Conservation (phyloP, 2,113 vertebrate species). For the Spermophilus dauricus region DNA sequence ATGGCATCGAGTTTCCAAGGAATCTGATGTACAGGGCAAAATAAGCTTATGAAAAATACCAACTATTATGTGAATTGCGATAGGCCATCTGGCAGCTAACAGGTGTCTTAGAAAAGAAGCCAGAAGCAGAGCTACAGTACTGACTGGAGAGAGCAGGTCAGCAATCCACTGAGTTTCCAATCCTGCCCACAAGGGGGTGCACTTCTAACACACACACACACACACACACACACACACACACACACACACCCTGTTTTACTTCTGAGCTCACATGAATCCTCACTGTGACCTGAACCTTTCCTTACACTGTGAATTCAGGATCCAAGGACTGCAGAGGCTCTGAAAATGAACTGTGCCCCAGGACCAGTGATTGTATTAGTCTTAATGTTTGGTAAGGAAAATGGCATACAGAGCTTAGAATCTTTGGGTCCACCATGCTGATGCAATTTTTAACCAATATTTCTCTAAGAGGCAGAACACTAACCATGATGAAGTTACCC, state of each 20-base stretch:
- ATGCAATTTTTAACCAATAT: neutral
- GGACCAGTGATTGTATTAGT: neutral
- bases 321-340: no score
- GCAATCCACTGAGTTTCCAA: neutral
- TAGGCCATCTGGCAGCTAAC: neutral
- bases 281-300: neutral
- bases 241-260: neutral
- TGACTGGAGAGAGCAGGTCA: neutral
- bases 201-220: neutral
- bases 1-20: neutral
- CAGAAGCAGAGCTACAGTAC: neutral
- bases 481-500: neutral
- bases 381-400: constrained; percentile 56
- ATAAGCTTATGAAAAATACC: neutral
- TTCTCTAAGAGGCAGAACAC: neutral
- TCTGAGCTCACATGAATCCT: neutral
- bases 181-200: neutral
- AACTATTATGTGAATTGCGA: neutral
- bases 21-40: neutral
- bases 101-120: neutral
- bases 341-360: neutral
- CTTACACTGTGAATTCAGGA: neutral
- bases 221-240: neutral
- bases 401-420: no score
- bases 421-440: neutral